These are phyloP conservation scores for Brienomyrus brachyistius DNA, from an alignment of 2,113 vertebrate species.

Conservation along the genomic window DNA sequence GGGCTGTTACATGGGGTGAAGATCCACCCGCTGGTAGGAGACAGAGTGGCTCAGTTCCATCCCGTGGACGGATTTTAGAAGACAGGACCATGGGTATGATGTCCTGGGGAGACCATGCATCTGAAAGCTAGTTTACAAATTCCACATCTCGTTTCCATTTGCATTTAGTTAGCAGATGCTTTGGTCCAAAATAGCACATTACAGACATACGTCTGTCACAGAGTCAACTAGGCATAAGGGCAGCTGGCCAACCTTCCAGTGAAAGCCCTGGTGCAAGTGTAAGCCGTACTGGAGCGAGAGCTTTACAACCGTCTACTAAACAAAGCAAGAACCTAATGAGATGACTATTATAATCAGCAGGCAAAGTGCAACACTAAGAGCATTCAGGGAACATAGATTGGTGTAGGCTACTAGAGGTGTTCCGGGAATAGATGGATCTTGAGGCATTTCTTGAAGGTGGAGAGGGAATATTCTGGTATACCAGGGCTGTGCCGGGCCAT, in stretches of 20 bases:
- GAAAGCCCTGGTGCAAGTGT: background rate
- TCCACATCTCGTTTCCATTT: background rate
- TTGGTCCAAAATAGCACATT: background rate
- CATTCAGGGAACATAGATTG: background rate
- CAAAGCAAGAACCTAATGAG: background rate
- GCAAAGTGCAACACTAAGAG: background rate
- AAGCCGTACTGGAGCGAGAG: background rate
- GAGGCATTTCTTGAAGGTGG: background rate
- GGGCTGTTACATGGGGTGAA: slow-evolving; percentile 24
- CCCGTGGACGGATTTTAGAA: background rate
- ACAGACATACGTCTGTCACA: background rate
- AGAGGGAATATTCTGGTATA: background rate
- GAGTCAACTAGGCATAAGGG: background rate
- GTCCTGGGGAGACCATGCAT: background rate
- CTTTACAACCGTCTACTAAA: background rate
- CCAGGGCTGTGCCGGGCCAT: background rate
- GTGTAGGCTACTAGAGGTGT: background rate
- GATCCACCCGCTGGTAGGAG: slow-evolving; percentile 25
- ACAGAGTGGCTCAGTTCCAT: slow-evolving; percentile 20
- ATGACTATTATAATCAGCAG: background rate
- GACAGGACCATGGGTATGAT: background rate
- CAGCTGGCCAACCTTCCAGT: background rate
- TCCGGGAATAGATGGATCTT: background rate
- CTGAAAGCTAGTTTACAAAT: background rate
- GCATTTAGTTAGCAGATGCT: background rate